Evolutionary conservation across 2,113 vertebrate genomes (phyloP), one percentile per base, ranked within the genome.

Genomic region (Lagopus muta): DNA sequence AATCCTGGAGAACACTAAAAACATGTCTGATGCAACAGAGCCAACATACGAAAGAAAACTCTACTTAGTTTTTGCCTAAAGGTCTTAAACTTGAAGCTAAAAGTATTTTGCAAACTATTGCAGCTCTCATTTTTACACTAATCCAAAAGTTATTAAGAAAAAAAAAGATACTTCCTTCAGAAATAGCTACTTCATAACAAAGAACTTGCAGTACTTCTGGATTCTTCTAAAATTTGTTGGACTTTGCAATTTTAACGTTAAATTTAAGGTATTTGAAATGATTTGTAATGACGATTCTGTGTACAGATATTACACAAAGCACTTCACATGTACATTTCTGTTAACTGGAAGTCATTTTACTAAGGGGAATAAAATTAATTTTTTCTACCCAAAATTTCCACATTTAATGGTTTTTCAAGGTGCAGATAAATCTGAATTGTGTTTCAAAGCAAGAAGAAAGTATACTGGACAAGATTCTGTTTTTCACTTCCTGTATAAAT

Each of bases 401-500:
- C 38, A 61, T 82, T 73, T 62, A 47, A n/a, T 80, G 48, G 14
- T 57, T 16, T 83, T 62, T 84, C 40, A 86, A 57, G 28, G 13
- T 89, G 24, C 22, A 67, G 34, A 74, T 92, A 64, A 74, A 74
- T 91, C 25, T 81, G 64, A 91, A 80, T 82, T 73, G 28, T 62
- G 58, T 89, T 92, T 84, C 36, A 92, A 92, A 92, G 50, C 50
- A 87, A 88, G 70, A 82, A 89, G 48, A 92, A 92, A 81, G 77
- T 69, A 52, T 24, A 80, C 24, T 82, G 50, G 50, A 28, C 45
- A 50, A 58, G 32, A 42, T 80, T 72, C 18, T 88, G 45, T 0
- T 86, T 90, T 83, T 92, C 21, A 38, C 4, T 47, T 88, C 21
- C 85, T 3, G 1, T n/a, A 76, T 55, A 83, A 90, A 22, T 55